Evolutionary conservation across 2,797 vertebrate genomes (phyloP).

Genomic region (Notamacropus eugenii): DNA sequence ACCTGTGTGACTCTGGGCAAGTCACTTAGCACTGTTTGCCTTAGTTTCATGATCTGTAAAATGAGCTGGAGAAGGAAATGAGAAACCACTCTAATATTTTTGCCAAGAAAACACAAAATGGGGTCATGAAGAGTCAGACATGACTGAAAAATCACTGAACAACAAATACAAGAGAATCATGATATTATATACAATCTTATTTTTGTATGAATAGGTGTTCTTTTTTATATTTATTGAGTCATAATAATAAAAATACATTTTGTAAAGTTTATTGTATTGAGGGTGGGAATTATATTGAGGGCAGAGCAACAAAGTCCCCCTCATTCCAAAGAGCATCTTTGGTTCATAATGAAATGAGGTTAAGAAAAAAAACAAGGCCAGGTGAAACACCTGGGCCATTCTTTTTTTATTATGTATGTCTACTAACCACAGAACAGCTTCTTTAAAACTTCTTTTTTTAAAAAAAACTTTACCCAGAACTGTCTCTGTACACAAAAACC

Average conservation of each 20-base stretch:
- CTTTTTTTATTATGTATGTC: not conserved
- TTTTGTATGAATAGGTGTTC: not conserved
- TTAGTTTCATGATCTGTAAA: not conserved
- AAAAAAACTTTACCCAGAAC: not conserved
- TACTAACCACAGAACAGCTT: not conserved
- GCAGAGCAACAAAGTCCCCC: not conserved
- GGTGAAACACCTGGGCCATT: not conserved
- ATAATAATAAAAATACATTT: not conserved
- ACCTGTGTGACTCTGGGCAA: not conserved
- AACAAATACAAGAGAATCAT: not conserved
- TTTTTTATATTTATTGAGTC: not conserved
- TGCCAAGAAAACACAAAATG: not conserved
- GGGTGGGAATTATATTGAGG: not conserved
- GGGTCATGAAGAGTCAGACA: not conserved
- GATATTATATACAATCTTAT: not conserved
- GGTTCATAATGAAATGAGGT: not conserved
- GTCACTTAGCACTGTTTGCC: not conserved
- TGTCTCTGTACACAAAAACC: not conserved
- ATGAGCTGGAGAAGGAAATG: not conserved
- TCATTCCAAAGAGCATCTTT: not conserved
- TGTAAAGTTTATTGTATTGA: not conserved
- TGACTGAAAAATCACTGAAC: not conserved
- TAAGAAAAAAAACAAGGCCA: not conserved
- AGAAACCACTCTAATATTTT: not conserved
- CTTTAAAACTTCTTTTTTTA: not conserved